Percentiles rank a stretch among this genome's conserved stretches.
These are phyloP conservation scores for Potamarius usumacintae DNA, from an alignment of 2,113 vertebrate species.

Conservation along the genomic window DNA sequence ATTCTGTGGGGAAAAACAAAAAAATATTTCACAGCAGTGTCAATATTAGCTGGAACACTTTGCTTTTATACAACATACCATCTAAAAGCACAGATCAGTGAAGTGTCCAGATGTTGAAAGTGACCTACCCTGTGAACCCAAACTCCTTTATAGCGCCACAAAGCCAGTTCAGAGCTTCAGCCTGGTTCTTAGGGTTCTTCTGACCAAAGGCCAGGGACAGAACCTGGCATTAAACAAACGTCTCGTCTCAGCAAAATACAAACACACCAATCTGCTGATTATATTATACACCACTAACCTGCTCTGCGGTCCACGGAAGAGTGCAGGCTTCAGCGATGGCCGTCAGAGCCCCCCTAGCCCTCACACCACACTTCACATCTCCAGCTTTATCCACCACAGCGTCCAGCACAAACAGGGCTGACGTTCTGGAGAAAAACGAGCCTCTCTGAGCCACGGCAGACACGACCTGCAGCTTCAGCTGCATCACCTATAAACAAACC, in stretches of 20 bases:
- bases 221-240: constrained; percentile 69
- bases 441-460: constrained; percentile 83
- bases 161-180: constrained; percentile 94
- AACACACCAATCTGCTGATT: neutral
- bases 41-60: neutral
- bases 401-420: constrained; percentile 87
- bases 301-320: constrained; percentile 95
- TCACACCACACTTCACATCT: constrained; percentile 92
- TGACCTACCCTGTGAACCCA: constrained; percentile 89
- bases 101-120: too few species aligned
- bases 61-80: neutral
- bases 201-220: constrained; percentile 90
- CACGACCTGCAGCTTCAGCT: constrained; percentile 91
- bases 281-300: constrained; percentile 71
- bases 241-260: neutral
- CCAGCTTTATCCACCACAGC: constrained; percentile 94
- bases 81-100: neutral
- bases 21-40: neutral
- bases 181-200: constrained; percentile 98
- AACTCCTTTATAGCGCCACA: constrained; percentile 97
- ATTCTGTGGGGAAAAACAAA: constrained; percentile 71
- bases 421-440: constrained; percentile 93
- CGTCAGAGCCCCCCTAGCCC: constrained; percentile 90
- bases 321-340: constrained; percentile 87
- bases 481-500: constrained; percentile 84